These are phyloP conservation scores for Pammene fasciana DNA, from an alignment of 2,888 invertebrate genomes.

Conservation along the genomic window DNA sequence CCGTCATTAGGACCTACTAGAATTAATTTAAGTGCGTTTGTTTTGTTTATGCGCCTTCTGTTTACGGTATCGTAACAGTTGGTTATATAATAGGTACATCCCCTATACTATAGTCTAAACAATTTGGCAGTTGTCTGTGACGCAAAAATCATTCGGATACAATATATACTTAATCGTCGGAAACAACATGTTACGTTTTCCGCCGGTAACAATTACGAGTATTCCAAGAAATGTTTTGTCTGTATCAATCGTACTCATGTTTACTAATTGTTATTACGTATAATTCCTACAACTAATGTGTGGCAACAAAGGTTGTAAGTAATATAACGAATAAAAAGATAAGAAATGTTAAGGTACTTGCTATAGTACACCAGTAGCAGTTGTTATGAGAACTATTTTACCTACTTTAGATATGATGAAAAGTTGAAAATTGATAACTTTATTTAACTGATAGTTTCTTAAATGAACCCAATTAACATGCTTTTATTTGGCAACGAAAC, in stretches of 20 bases:
- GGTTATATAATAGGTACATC: too few species aligned
- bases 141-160: neutral
- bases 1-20: conserved; percentile 96
- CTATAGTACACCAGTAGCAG: neutral
- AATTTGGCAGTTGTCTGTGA: neutral
- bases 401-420: too few species aligned
- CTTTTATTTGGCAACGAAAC: too few species aligned
- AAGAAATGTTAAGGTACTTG: neutral
- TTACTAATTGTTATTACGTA: neutral
- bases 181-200: neutral
- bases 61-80: too few species aligned
- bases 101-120: too few species aligned
- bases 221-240: conserved; percentile 6
- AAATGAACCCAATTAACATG: too few species aligned
- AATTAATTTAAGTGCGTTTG: conserved; percentile 37
- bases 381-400: neutral
- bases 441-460: too few species aligned
- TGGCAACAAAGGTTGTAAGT: neutral
- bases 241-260: conserved; percentile 4
- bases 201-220: neutral
- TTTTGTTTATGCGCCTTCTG: too few species aligned
- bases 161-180: neutral
- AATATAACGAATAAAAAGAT: neutral
- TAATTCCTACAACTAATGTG: neutral
- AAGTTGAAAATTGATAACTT: too few species aligned